These are phyloP conservation scores for Todiramphus chloris DNA, from an alignment of 2,113 vertebrate species.

Conservation along the genomic window DNA sequence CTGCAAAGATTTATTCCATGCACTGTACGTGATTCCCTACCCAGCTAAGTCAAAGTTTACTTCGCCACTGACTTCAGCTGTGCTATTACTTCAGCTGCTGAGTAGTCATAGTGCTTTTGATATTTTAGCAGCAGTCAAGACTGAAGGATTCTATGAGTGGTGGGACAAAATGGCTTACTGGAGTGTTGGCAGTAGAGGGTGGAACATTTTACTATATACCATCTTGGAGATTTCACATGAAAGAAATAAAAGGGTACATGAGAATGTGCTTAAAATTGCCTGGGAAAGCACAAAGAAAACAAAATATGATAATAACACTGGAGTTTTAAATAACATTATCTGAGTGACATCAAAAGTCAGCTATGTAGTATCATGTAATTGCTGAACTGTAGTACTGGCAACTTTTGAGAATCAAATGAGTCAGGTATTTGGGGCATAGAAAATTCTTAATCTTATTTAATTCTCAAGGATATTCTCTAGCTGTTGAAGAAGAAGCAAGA, in stretches of 20 bases:
- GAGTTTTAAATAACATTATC: neutral
- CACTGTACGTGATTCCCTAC: neutral
- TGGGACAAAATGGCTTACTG: neutral
- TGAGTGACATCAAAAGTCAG: slow-evolving; percentile 7
- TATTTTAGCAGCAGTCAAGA: neutral
- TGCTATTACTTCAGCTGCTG: neutral
- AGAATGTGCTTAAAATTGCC: slow-evolving; percentile 19
- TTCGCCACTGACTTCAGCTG: neutral
- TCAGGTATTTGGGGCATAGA: neutral
- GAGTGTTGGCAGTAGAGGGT: neutral
- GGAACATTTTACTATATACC: neutral
- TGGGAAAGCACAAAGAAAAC: slow-evolving; percentile 10
- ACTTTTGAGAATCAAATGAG: neutral
- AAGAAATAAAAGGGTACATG: neutral
- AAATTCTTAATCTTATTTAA: neutral
- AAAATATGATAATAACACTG: neutral
- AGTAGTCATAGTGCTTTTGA: neutral
- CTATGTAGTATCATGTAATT: neutral
- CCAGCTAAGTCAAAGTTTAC: neutral
- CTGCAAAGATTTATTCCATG: neutral
- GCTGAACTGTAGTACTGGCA: neutral
- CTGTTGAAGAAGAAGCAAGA: neutral
- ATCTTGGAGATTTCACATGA: neutral
- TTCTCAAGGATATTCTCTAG: neutral
- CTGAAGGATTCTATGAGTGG: neutral